Percentiles rank a stretch among this genome's conserved stretches.
Conservation (phyloP, 2,797 vertebrate genomes). For the Cheirogaleus major region DNA sequence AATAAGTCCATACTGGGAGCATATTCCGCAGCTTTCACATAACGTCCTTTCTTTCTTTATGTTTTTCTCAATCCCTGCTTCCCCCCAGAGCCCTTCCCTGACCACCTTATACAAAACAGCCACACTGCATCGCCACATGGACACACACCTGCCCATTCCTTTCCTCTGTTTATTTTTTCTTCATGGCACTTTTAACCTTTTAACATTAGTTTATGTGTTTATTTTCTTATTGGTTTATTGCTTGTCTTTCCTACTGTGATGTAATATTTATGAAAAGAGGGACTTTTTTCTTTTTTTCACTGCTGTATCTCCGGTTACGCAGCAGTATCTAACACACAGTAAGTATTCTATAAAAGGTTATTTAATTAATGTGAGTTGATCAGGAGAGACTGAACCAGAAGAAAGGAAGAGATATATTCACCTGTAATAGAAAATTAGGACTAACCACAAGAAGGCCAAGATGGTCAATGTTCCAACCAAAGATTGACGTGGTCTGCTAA, state of each 20-base stretch:
- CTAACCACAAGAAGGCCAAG: not conserved
- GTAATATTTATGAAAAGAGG: too few relatives aligned
- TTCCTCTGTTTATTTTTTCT: not conserved
- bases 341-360: not conserved
- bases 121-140: fast-evolving
- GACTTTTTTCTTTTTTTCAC: not conserved
- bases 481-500: not conserved
- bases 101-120: not conserved
- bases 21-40: not conserved
- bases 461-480: not conserved
- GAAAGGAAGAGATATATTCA: not conserved
- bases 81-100: not conserved
- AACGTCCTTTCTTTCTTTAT: not conserved
- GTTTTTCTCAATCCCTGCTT: not conserved
- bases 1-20: not conserved
- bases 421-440: not conserved
- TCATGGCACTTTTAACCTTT: not conserved
- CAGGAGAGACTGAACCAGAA: not conserved
- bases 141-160: not conserved
- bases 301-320: not conserved
- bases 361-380: not conserved
- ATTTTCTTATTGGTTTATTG: not conserved
- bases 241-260: not conserved
- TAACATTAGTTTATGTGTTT: not conserved
- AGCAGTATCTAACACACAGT: not conserved